phyloP scores from a whole-genome alignment of 2,888 invertebrate species.

The Dolomedes plantarius region DNA sequence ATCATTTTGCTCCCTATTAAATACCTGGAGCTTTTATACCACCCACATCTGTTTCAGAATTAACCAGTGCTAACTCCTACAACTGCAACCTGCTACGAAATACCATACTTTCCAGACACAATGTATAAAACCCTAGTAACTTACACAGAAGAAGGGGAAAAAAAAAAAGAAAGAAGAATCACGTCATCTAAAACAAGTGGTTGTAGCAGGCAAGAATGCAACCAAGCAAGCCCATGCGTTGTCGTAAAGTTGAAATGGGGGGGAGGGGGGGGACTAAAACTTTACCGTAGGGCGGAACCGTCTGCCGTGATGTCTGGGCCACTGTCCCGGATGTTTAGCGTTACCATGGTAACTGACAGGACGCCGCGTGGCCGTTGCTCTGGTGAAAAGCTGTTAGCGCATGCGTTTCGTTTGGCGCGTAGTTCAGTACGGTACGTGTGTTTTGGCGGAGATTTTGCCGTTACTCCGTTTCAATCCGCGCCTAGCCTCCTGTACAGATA shows the following conservation, averaged over 20 bases:
- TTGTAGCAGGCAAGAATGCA: constrained; percentile 20
- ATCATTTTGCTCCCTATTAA: no score
- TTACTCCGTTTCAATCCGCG: background rate
- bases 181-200: constrained; percentile 34
- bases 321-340: constrained; percentile 51
- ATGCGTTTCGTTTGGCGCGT: constrained; percentile 24
- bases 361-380: constrained; percentile 26
- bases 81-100: no score
- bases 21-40: no score
- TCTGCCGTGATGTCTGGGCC: constrained; percentile 50
- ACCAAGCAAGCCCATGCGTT: constrained; percentile 36
- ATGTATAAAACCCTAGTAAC: constrained; percentile 19
- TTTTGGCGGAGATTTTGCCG: background rate
- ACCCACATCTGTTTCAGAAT: no score
- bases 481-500: background rate
- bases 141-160: background rate
- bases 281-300: constrained; percentile 29
- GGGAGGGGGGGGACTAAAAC: constrained; percentile 16
- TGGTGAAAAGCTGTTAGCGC: background rate
- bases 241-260: background rate
- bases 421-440: background rate
- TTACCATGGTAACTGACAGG: constrained; percentile 33
- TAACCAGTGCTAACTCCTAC: no score
- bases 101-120: constrained; percentile 13
- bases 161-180: background rate